Conservation (phyloP, 2,888 invertebrate species). For the Ectemnius cavifrons region DNA sequence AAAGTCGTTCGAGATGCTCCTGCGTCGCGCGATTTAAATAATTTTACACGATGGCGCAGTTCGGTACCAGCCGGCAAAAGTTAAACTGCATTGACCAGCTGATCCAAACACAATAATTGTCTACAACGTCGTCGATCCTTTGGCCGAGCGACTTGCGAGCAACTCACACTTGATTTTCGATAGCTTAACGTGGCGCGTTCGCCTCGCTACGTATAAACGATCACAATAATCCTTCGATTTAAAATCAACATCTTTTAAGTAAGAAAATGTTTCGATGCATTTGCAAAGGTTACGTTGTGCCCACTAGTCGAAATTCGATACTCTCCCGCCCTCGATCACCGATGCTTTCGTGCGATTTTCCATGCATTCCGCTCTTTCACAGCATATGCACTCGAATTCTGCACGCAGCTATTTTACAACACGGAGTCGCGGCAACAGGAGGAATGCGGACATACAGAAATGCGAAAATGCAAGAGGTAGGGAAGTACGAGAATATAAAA, state of each 20-base stretch:
- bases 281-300: slow-evolving; percentile 66
- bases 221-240: slow-evolving; percentile 58
- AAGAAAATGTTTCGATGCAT: slow-evolving; percentile 64
- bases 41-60: neutral
- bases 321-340: neutral
- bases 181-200: slow-evolving; percentile 53
- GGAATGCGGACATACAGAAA: slow-evolving; percentile 20
- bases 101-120: neutral
- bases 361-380: slow-evolving; percentile 5
- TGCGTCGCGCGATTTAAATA: neutral
- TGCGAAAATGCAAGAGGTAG: slow-evolving; percentile 34
- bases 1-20: slow-evolving; percentile 4
- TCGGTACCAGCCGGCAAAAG: neutral
- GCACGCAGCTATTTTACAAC: slow-evolving; percentile 4
- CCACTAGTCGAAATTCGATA: slow-evolving; percentile 58
- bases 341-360: slow-evolving; percentile 12
- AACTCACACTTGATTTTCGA: slow-evolving; percentile 44
- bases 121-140: slow-evolving; percentile 13
- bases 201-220: slow-evolving; percentile 54
- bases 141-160: slow-evolving; percentile 20
- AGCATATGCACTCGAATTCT: neutral
- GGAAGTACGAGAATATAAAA: slow-evolving; percentile 14
- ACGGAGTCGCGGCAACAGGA: slow-evolving; percentile 4
- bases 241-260: slow-evolving; percentile 64
- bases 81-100: neutral